Conservation (phyloP, 2,797 vertebrate species). For the Fundulus diaphanus region DNA sequence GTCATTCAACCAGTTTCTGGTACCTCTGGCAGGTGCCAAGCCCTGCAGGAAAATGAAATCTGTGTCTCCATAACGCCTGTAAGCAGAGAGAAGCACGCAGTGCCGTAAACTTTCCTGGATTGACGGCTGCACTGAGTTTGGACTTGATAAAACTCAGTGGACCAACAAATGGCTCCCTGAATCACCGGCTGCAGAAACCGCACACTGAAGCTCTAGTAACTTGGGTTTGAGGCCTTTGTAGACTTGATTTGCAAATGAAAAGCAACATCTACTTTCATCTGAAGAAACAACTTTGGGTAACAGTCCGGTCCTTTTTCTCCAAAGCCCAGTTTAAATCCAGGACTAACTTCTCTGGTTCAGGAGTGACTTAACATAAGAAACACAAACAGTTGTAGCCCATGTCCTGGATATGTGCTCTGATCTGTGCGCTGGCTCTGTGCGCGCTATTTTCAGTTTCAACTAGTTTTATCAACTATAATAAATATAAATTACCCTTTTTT, state of each 20-base stretch:
- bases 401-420: neutral
- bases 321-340: too few relatives aligned
- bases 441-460: too few relatives aligned
- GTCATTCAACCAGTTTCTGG: neutral
- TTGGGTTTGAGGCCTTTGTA: neutral
- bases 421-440: too few relatives aligned
- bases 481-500: too few relatives aligned
- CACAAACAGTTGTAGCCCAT: neutral
- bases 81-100: neutral
- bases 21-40: neutral
- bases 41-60: neutral
- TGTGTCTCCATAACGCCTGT: neutral
- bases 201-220: neutral
- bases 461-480: too few relatives aligned
- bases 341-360: neutral
- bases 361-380: neutral
- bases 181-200: neutral
- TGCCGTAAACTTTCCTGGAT: neutral
- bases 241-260: neutral
- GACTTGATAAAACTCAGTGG: neutral
- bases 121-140: neutral
- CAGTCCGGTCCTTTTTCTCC: neutral
- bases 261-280: neutral
- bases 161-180: neutral
- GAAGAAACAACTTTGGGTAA: neutral